Percentiles rank a stretch among this genome's conserved stretches.
phyloP scores from a whole-genome alignment of 2,888 invertebrate genomes.

The Chrysotoxum bicinctum region DNA sequence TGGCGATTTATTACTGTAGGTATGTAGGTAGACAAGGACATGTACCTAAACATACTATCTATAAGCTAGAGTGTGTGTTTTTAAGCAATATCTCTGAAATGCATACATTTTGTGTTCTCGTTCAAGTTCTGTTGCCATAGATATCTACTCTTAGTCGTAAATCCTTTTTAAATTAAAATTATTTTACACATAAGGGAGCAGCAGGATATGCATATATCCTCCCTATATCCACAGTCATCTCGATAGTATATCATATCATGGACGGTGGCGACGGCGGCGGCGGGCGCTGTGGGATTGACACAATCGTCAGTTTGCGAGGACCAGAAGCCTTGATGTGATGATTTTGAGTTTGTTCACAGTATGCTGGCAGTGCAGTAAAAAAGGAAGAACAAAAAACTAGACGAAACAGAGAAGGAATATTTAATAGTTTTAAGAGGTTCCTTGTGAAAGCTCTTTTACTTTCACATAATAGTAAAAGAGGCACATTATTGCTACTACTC shows the following conservation, averaged over 20 bases:
- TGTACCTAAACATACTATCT: background rate
- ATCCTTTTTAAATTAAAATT: slow-evolving; percentile 63
- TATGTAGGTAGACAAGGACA: background rate
- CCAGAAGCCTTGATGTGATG: background rate
- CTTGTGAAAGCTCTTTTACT: background rate
- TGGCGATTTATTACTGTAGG: slow-evolving; percentile 50
- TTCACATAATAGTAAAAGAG: background rate
- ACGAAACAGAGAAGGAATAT: background rate
- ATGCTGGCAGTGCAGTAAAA: background rate
- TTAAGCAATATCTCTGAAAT: slow-evolving; percentile 25
- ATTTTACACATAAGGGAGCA: slow-evolving; percentile 40
- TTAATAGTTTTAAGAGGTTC: slow-evolving; percentile 22
- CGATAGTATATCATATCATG: slow-evolving; percentile 16
- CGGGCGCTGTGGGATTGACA: slow-evolving; percentile 4
- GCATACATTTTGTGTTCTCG: slow-evolving; percentile 6
- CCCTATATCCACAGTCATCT: background rate
- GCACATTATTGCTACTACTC: background rate
- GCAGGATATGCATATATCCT: slow-evolving; percentile 26
- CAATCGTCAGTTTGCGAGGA: background rate
- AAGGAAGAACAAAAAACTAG: background rate
- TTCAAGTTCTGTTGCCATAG: slow-evolving; percentile 21
- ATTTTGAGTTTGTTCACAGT: background rate
- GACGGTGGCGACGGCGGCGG: background rate
- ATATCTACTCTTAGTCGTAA: slow-evolving; percentile 31
- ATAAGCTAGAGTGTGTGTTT: background rate